Base-by-base conservation (phyloP, 2,797 vertebrate species). In the Xenentodon cancila region DNA sequence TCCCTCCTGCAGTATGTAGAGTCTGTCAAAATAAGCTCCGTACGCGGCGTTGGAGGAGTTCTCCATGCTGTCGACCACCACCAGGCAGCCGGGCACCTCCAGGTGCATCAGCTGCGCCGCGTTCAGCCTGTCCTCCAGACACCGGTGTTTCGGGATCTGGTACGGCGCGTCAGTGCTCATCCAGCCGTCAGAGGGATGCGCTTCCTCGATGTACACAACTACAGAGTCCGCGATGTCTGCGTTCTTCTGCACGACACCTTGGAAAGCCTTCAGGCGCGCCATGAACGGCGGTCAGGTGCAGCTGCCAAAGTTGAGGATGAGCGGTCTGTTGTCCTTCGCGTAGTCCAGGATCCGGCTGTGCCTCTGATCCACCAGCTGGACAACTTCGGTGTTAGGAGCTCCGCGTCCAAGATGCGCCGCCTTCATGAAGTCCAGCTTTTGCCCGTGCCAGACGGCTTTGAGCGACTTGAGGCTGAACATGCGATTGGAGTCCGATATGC, bases 251-350 rank as follows among this genome's bases (percentile, higher is more conserved):
- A 95, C 95, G 64, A 99, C 93, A 68, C 95, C 94, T 85, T 92
- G 94, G 91, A 98, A 99, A 78, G 96, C 95, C 90, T 95, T 92
- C 82, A 99, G 94, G 47, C 97, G 97, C 88, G 94, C 95, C 96
- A 99, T 98, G 91, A 99, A 99, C 65, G 97, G 97, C 5, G 97
- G 97, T 99, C 97, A 99, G 94, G 97, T 98, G 94, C 97, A 98
- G 90, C 97, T 98, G 71, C 97, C 97, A 82, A 99, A 99, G 89
- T 97, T 99, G 73, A 99, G 94, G 80, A 99, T 92, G 72, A 99
- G 95, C 47, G 97, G 97, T 86, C 97, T 92, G 73, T 84, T 84
- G 40, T 93, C 95, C 17, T 91, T 93, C 2, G 94, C 96, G 73
- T 93, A 97, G 75, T 98, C 97, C 27, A 99, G 93, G 86, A 98